Conservation (phyloP, 2,888 invertebrate genomes). For the Elaeidobius kamerunicus region DNA sequence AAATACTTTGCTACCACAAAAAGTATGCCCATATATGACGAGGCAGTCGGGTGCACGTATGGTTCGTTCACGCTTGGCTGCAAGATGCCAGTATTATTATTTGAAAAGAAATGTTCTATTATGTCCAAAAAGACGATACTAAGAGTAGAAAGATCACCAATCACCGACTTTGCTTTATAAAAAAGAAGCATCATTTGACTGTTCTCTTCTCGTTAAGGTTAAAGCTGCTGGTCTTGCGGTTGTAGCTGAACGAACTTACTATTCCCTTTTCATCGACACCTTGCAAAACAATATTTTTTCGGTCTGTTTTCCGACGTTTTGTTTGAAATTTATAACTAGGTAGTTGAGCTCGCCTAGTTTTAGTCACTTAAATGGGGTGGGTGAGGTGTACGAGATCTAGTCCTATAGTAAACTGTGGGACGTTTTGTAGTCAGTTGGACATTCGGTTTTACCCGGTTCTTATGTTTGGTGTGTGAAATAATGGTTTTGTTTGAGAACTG, state of each 20-base stretch:
- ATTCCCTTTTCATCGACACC: constrained; percentile 8
- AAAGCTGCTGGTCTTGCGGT: constrained; percentile 9
- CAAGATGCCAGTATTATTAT: too few species aligned
- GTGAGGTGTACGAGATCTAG: constrained; percentile 10
- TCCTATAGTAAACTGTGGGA: constrained; percentile 2
- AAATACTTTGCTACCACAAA: constrained; percentile 25
- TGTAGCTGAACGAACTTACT: constrained; percentile 4
- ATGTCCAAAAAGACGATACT: too few species aligned
- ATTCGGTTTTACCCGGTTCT: too few species aligned
- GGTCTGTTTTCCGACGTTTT: constrained; percentile 19
- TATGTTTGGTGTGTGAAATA: too few species aligned
- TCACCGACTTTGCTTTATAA: too few species aligned
- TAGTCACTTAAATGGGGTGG: constrained; percentile 17
- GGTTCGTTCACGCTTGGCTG: constrained; percentile 7
- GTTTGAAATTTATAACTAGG: constrained; percentile 18
- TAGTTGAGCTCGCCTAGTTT: constrained; percentile 10
- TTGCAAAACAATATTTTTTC: constrained; percentile 14
- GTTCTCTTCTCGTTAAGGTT: too few species aligned
- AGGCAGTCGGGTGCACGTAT: constrained; percentile 21
- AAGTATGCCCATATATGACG: constrained; percentile 32
- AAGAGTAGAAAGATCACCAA: too few species aligned
- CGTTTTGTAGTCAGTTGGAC: not conserved
- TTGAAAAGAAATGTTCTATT: too few species aligned
- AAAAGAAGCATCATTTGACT: too few species aligned
- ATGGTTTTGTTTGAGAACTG: too few species aligned